Base-by-base conservation (phyloP, 2,113 vertebrate genomes). In the Lathamus discolor region DNA sequence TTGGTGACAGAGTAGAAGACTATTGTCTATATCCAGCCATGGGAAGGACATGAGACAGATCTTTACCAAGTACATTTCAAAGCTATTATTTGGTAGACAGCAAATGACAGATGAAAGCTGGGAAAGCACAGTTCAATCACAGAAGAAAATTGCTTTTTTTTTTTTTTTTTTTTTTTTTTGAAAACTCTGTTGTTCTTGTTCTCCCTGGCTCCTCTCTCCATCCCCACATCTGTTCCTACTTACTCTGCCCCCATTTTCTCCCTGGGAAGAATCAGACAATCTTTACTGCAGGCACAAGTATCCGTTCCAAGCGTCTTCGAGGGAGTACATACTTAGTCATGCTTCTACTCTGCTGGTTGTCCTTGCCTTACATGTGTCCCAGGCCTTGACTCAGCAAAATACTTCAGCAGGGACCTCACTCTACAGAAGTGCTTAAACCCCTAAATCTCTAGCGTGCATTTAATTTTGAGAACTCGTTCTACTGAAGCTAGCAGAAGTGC, bases 41-140 rank as follows among this genome's bases (percentile, higher is more conserved):
- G 0, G 92, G 55, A 90, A 83, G 57, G 68, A 92, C 76, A 94
- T 72, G 86, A 92, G 88, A 86, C 83, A 81, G 83, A 96, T 57
- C 55, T 74, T 80, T 44, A 93, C 73, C 61, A 69, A 72, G 46
- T 31, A 13, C 27, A 84, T 88, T 96, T 97, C 96, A 97, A 94
- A 93, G 88, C 48, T 92, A 74, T 92, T 96, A 74, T 92, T 96
- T 96, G 83, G 86, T 93, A 94, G 96, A 88, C 85, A 95, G 92
- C 46, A 96, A 96, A 96, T 94, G 88, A 88, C 93, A 92, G 93
- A 95, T 83, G 93, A 95, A 96, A 96, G 83, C 88, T 95, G 88
- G 83, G 93, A 96, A 96, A 96, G 80, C 83, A 79, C 68, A 81
- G 66, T 86, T 93, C 92, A 81, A 96, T 92, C 81, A 73, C 83